A percentile compares a stretch with the other conserved stretches of the same genome.
These are phyloP conservation scores for Molothrus ater DNA, from an alignment of 2,797 vertebrate species.

Conservation along the genomic window DNA sequence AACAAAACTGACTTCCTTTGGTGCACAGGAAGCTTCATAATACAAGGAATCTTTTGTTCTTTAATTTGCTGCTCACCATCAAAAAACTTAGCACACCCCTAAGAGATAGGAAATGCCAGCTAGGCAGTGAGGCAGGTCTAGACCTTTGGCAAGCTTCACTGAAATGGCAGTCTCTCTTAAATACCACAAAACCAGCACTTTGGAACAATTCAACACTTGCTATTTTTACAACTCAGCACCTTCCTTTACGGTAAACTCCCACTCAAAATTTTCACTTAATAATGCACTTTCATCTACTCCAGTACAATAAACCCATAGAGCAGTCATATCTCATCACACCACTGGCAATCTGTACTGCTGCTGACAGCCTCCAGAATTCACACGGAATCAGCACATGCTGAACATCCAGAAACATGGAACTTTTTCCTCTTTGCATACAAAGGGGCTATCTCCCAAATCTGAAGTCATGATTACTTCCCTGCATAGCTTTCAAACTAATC, in stretches of 20 bases:
- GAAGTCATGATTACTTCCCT: not conserved
- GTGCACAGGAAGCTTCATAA: not conserved
- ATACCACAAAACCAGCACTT: not conserved
- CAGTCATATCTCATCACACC: not conserved
- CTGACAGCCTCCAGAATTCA: not conserved
- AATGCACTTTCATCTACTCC: not conserved
- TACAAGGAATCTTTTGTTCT: not conserved
- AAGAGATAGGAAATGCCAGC: not conserved
- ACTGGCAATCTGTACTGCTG: not conserved
- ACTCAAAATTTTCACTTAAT: not conserved
- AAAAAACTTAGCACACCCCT: not conserved
- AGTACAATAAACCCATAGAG: not conserved
- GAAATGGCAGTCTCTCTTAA: not conserved
- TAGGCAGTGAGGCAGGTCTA: not conserved
- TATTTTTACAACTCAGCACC: not conserved
- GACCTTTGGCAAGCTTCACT: not conserved
- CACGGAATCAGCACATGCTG: not conserved
- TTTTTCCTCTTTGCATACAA: not conserved
- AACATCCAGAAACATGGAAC: not conserved
- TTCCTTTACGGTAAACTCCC: conserved; percentile 26
- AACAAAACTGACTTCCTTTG: not conserved
- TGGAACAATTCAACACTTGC: not conserved
- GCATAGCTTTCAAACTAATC: not conserved
- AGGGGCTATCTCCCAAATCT: not conserved
- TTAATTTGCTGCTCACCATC: not conserved